Conservation (phyloP, 2,888 invertebrate genomes). For the Chloromyia formosa region DNA sequence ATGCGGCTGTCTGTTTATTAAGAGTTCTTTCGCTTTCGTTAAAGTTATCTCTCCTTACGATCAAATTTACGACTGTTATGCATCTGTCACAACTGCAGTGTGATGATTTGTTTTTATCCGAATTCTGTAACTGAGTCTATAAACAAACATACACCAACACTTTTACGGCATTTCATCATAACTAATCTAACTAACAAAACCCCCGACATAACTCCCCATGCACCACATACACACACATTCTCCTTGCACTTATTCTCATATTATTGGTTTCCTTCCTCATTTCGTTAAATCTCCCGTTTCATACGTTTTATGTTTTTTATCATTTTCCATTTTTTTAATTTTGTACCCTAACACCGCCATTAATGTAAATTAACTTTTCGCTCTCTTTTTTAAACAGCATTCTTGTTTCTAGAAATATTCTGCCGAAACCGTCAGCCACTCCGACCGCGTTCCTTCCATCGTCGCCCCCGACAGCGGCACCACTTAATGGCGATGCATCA, state of each 20-base stretch:
- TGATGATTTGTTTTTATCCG: too few species aligned
- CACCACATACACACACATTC: not conserved
- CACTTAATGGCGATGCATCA: constrained; percentile 22
- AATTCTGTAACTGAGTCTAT: too few species aligned
- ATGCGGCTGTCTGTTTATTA: too few species aligned
- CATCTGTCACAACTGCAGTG: too few species aligned
- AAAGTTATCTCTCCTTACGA: too few species aligned
- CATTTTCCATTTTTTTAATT: constrained; percentile 46
- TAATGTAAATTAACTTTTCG: constrained; percentile 54
- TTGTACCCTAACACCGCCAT: constrained; percentile 54
- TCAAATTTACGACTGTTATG: too few species aligned
- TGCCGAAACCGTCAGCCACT: constrained; percentile 60
- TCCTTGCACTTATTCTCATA: constrained; percentile 17
- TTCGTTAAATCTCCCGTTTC: constrained; percentile 39
- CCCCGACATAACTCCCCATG: not conserved
- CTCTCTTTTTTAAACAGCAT: constrained; percentile 54
- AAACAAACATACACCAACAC: not conserved
- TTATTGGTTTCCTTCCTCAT: constrained; percentile 8
- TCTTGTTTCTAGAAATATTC: constrained; percentile 61
- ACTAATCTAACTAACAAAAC: constrained; percentile 14
- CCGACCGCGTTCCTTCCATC: constrained; percentile 13
- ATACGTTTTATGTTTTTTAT: constrained; percentile 40
- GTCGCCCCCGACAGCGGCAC: not conserved
- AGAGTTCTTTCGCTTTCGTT: too few species aligned
- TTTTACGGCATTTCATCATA: constrained; percentile 5